phyloP scores from a whole-genome alignment of 2,888 invertebrate species.

The Terebella lapidaria region DNA sequence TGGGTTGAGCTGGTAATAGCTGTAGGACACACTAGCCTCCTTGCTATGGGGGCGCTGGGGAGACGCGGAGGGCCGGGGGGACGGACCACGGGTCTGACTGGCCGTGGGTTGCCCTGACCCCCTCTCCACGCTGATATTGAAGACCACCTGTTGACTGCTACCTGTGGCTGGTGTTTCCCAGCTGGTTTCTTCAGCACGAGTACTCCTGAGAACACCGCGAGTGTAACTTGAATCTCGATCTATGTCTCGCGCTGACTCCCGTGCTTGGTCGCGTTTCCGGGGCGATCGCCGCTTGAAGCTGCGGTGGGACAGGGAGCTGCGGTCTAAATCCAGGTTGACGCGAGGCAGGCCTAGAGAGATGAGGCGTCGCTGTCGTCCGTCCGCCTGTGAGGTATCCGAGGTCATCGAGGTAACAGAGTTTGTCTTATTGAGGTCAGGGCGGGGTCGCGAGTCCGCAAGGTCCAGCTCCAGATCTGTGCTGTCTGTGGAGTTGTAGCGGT shows the following conservation, averaged over 20 bases:
- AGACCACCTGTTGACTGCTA: not conserved
- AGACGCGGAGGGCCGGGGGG: too few relatives aligned
- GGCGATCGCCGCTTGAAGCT: not conserved
- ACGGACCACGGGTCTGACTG: not conserved
- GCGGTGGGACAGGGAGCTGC: not conserved
- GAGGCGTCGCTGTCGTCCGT: not conserved
- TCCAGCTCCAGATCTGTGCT: not conserved
- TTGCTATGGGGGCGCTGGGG: too few relatives aligned
- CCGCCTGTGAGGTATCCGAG: not conserved
- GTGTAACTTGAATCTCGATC: too few relatives aligned
- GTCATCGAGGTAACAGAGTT: not conserved
- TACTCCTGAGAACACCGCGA: too few relatives aligned
- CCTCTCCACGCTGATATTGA: not conserved
- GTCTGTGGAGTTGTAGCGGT: not conserved
- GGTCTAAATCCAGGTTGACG: conserved; percentile 6
- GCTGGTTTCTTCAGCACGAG: not conserved
- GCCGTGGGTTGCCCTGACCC: not conserved
- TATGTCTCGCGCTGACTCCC: not conserved
- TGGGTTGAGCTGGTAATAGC: not conserved
- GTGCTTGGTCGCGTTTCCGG: not conserved
- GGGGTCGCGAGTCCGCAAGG: not conserved
- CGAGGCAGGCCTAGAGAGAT: conserved; percentile 4
- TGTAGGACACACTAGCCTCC: not conserved
- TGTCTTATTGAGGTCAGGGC: not conserved
- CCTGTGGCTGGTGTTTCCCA: not conserved